Evolutionary conservation across 2,113 vertebrate species (phyloP), one percentile per base, ranked within the genome.

Genomic region (Gallinago media): DNA sequence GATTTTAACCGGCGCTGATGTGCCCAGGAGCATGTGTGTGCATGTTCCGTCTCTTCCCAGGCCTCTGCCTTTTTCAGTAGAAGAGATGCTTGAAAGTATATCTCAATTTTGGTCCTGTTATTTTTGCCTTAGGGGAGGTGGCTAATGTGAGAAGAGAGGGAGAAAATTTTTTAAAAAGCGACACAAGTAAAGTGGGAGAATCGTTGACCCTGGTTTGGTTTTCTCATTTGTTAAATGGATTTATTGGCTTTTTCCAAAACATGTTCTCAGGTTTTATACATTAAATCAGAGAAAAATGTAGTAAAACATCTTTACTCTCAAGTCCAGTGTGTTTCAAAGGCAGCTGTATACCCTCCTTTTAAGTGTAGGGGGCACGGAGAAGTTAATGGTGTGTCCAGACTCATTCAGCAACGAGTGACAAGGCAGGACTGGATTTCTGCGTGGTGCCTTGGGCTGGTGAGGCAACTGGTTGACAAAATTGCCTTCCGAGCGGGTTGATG

Each of bases 1-100:
- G 85, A 93, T 83, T 85, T 56, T 80, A 95, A 66, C 71, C 66
- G 23, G 49, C 3, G 6, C 54, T 78, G 91, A 78, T 85, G 58
- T 92, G 70, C 84, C 68, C 66, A n/a, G 73, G 52, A 52, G 52
- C 12, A 6, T 34, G 42, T 46, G 74, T 49, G 27, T 84, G 91
- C 65, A 20, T 52, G 59, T 84, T 93, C 82, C 18, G 15, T 73
- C 12, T 42, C 66, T 88, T 82, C 79, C 44, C 49, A 55, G n/a
- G 62, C 85, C 65, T 84, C 63, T 88, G 65, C 50, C 75, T 13
- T 80, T 77, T 58, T 27, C 42, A 52, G 22, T 42, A 90, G 67
- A 83, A 92, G 70, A 75, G 89, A 58, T 83, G 27, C 59, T 90
- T 74, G 67, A 63, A 90, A 77, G 61, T 55, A 4, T 55, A 31